Evolutionary conservation across 2,888 invertebrate genomes (phyloP).

Genomic region (Oxyscelio sp.): DNA sequence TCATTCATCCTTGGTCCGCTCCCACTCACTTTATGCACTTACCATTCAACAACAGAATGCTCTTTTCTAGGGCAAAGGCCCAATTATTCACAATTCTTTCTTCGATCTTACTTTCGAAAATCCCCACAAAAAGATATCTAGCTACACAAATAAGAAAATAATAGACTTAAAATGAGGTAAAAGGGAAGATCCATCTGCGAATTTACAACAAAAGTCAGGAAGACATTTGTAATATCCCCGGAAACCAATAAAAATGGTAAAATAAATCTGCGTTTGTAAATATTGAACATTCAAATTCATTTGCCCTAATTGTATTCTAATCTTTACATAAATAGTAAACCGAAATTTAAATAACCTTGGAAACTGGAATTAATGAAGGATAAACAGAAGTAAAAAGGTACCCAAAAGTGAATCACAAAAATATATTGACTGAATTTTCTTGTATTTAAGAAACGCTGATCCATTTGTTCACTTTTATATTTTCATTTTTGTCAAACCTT

Average conservation of each 20-base stretch:
- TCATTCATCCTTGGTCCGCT: constrained; percentile 52
- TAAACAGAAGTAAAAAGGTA: too few species aligned
- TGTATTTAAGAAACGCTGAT: too few species aligned
- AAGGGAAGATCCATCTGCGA: constrained; percentile 59
- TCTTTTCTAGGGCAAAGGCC: constrained; percentile 39
- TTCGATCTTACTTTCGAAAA: constrained; percentile 37
- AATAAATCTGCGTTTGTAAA: too few species aligned
- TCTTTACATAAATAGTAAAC: too few species aligned
- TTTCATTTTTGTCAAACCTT: too few species aligned
- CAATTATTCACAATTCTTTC: constrained; percentile 52
- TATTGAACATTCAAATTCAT: too few species aligned
- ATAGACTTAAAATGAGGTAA: constrained; percentile 61
- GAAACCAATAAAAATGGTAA: constrained; percentile 41
- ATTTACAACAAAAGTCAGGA: constrained; percentile 64
- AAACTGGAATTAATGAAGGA: too few species aligned
- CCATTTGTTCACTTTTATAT: too few species aligned
- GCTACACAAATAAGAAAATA: constrained; percentile 55
- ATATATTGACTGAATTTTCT: too few species aligned
- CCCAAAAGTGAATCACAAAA: too few species aligned
- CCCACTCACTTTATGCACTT: constrained; percentile 36
- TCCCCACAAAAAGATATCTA: constrained; percentile 33
- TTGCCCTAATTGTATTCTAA: too few species aligned
- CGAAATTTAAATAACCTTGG: too few species aligned
- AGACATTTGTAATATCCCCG: constrained; percentile 53
- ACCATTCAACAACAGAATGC: constrained; percentile 52